Conservation (phyloP, 2,888 invertebrate genomes). For the Amphipyra berbera region DNA sequence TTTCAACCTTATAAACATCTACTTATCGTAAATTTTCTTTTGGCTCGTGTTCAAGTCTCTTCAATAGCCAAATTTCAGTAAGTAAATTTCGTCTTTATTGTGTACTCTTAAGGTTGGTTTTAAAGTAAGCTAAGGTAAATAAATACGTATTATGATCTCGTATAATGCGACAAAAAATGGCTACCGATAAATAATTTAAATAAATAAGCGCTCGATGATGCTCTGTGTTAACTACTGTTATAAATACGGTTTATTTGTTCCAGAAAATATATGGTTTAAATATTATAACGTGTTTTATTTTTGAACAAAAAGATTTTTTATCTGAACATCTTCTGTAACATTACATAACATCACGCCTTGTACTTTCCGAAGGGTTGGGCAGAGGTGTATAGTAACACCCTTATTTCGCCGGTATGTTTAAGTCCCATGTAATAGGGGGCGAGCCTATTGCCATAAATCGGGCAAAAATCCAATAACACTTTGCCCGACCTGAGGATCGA, state of each 20-base stretch:
- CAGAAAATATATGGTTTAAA: conserved; percentile 34
- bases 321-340: too few species aligned
- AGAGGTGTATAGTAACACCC: too few species aligned
- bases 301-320: neutral
- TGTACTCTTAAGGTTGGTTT: neutral
- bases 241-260: conserved; percentile 52
- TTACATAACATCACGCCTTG: too few species aligned
- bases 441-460: too few species aligned
- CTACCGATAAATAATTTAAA: conserved; percentile 57
- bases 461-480: too few species aligned
- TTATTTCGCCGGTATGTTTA: too few species aligned
- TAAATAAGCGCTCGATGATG: conserved; percentile 61
- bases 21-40: conserved; percentile 9
- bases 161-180: conserved; percentile 60
- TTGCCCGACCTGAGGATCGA: too few species aligned
- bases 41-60: conserved; percentile 1
- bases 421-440: too few species aligned
- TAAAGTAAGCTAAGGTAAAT: conserved; percentile 22
- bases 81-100: conserved; percentile 20
- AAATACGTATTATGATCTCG: conserved; percentile 61
- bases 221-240: conserved; percentile 51
- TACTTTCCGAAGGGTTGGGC: too few species aligned
- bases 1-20: neutral
- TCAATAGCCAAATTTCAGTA: neutral
- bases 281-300: conserved; percentile 27